Conservation (phyloP, 1,140 invertebrate genomes). For the Drosophila pandora region DNA sequence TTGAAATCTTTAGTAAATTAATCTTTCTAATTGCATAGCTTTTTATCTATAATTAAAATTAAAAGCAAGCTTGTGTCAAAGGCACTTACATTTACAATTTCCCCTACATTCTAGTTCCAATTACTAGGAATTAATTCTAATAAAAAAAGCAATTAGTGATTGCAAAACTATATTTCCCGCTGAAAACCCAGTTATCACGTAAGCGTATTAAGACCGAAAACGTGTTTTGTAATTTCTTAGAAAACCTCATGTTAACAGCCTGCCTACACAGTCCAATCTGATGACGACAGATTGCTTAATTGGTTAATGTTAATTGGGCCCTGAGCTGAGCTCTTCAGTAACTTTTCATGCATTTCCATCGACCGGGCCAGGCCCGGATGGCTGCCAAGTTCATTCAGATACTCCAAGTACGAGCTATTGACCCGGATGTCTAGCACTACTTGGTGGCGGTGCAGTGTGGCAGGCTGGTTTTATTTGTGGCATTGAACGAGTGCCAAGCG, state of each 20-base stretch:
- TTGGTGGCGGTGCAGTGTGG: conserved; percentile 4
- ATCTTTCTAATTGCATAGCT: too few species aligned
- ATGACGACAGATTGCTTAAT: conserved; percentile 23
- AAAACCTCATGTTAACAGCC: conserved; percentile 15
- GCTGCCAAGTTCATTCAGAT: conserved; percentile 43
- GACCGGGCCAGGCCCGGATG: not conserved
- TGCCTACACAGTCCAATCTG: not conserved
- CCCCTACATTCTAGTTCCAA: not conserved
- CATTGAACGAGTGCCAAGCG: conserved; percentile 31
- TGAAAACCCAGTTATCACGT: not conserved
- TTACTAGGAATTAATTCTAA: not conserved
- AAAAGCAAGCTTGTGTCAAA: not conserved
- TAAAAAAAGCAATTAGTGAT: not conserved
- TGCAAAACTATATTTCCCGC: not conserved
- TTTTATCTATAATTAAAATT: not conserved
- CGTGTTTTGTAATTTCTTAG: conserved; percentile 8
- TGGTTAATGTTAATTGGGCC: conserved; percentile 21
- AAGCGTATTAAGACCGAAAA: not conserved
- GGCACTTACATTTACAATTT: not conserved
- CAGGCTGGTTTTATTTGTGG: conserved; percentile 11
- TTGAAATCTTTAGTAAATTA: too few species aligned
- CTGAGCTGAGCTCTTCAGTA: not conserved
- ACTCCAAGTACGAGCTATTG: conserved; percentile 37
- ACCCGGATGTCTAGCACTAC: conserved; percentile 41
- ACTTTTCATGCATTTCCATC: conserved; percentile 24